Conservation (phyloP, 2,888 invertebrate species). For the Drosophila anceps region DNA sequence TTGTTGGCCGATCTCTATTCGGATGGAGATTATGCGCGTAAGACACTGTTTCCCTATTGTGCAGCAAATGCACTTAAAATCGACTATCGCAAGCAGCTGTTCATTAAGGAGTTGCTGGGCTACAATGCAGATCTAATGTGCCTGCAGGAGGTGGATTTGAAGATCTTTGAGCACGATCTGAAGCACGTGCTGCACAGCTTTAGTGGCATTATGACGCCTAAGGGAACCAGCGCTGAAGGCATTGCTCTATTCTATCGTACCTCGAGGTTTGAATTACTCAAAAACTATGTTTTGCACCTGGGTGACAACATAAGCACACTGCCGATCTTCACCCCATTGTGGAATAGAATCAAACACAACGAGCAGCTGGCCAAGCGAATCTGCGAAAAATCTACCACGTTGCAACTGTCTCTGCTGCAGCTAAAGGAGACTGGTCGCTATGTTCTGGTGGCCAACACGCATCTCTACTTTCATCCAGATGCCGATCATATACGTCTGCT, state of each 20-base stretch:
- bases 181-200: constrained; percentile 88
- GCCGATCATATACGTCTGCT: constrained; percentile 95
- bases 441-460: constrained; percentile 93
- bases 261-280: constrained; percentile 88
- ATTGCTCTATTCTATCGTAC: constrained; percentile 91
- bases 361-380: constrained; percentile 87
- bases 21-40: constrained; percentile 92
- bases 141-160: constrained; percentile 96
- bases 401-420: constrained; percentile 87
- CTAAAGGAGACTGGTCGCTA: constrained; percentile 87
- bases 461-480: constrained; percentile 96
- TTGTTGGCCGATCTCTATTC: constrained; percentile 96
- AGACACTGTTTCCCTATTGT: constrained; percentile 93
- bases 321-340: constrained; percentile 87
- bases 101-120: constrained; percentile 92
- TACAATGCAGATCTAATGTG: constrained; percentile 96
- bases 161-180: constrained; percentile 90
- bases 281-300: constrained; percentile 87
- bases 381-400: constrained; percentile 88
- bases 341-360: constrained; percentile 88
- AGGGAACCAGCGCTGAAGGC: constrained; percentile 92
- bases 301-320: constrained; percentile 87
- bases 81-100: constrained; percentile 94
- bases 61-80: constrained; percentile 92
- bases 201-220: constrained; percentile 89